Evolutionary conservation across 2,888 invertebrate genomes (phyloP), one percentile per base, ranked within the genome.

Genomic region (Bembecia ichneumoniformis): DNA sequence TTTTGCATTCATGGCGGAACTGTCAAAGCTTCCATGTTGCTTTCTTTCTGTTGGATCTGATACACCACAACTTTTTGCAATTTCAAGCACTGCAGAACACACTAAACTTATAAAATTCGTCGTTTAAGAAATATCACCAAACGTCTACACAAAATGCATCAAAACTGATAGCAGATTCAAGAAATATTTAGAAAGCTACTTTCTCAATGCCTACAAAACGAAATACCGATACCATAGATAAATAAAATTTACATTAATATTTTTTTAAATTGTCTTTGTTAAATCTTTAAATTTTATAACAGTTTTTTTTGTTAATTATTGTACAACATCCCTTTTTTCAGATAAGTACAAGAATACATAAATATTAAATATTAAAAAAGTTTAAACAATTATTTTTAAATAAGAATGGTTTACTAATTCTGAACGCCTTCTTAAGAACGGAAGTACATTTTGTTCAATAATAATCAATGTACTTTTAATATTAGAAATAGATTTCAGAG

Each of bases 1-100:
- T 87, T 87, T 87, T 87, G 87, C 87, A 84, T 88, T 87, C 87
- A 88, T 88, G 87, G 87, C 87, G 87, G 87, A 88, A 88, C 87
- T 88, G 87, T 88, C 87, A 87, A 74, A 73, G 83, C 87, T 87
- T 87, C 87, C 87, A 88, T 88, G 87, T 87, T 88, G 87, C 87
- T 87, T 87, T 87, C 87, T 87, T 81, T 74, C 74, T 68, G 63
- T 55, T 57, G 56, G 53, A 34, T 52, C 50, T 54, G 52, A 47
- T 49, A 48, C 54, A 51, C 35, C 40, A 50, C 47, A 50, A 59
- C 43, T 49, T 14, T 17, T 35, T 44, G 17, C 43, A 28, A 58
- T 51, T 52, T 53, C 44, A 50, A 57, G 49, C 57, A 58, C 60
- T 49, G 49, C 52, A 57, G 57, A 47, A 43, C 46, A 52, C 51